Evolutionary conservation across 2,113 vertebrate genomes (phyloP), one percentile per base, ranked within the genome.

Genomic region (Aptenodytes forsteri): DNA sequence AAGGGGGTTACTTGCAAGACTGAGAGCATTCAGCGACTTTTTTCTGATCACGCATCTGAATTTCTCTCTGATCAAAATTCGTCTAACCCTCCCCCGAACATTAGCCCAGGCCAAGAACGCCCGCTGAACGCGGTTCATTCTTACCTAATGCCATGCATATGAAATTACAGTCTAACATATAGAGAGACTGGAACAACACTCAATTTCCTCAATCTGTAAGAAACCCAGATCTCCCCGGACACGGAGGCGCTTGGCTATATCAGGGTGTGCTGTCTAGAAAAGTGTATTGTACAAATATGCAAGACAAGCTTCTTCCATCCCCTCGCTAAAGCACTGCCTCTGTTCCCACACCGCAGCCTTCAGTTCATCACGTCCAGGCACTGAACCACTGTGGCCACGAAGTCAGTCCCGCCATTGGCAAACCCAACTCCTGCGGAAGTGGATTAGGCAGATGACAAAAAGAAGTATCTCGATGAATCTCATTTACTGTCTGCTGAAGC

Each of bases 221-320:
- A 76, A 54, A 19, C 8, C 7, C 44, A 32, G 34, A 14, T 5
- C 30, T 70, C 13, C 62, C 62, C 6, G 66, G 52, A 21, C 40
- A 34, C 5, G 2, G 54, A 42, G 56, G 32, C 75, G 7, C 61
- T 14, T 11, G 61, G 44, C 18, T 52, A 8, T 3, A 14, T 15
- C 29, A 14, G 44, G 50, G 25, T 4, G 44, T 14, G 66, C 46
- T 81, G 42, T 9, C 79, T 9, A 13, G 92, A 40, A 27, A 26
- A 40, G 21, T 0, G 6, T 2, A 2, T 13, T 20, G 56, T 13
- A 56, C 80, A 79, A 30, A 54, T 0, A 16, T 0, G 6, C 69
- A 44, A 10, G 62, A 69, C 19, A 27, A n/a, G 27, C 30, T 40
- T 7, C 81, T 65, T 30, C 72, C 81, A 47, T 0, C 6, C 67